Evolutionary conservation across 2,797 vertebrate species (phyloP).

Genomic region (Anableps anableps): DNA sequence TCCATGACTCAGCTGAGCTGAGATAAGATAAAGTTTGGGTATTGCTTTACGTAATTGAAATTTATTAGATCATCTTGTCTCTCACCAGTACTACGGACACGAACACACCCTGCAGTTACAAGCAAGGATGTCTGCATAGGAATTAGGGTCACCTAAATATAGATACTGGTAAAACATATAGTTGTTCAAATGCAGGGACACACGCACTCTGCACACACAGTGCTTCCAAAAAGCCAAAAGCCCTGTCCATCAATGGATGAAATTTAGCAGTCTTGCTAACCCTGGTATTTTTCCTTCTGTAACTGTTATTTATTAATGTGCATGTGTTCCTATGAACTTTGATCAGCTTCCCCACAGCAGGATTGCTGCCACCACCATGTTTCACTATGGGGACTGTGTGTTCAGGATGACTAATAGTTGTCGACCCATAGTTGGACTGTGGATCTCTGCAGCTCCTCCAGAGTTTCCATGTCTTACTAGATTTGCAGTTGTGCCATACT

Average conservation of each 20-base stretch:
- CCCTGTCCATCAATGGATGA: not conserved
- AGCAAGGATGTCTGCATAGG: conserved; percentile 13
- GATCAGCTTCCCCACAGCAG: not conserved
- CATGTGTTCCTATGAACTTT: not conserved
- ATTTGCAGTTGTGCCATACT: not conserved
- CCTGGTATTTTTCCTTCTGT: not conserved
- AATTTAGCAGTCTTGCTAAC: not conserved
- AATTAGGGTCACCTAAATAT: conserved; percentile 18
- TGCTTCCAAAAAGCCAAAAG: not conserved
- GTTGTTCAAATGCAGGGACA: not conserved
- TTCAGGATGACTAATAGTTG: not conserved
- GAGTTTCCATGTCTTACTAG: not conserved
- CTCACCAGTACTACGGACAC: conserved; percentile 3
- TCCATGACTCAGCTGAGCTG: conserved; percentile 46
- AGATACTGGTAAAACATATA: conserved; percentile 8
- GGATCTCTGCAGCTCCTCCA: not conserved
- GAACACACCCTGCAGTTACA: conserved; percentile 13
- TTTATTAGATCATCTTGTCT: conserved; percentile 32
- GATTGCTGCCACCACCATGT: not conserved
- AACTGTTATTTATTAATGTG: not conserved
- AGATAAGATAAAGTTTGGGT: conserved; percentile 56
- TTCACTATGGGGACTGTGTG: not conserved
- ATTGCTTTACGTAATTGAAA: conserved; percentile 12
- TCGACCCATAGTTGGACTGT: not conserved
- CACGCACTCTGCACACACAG: not conserved